Evolutionary conservation across 2,888 invertebrate species (phyloP), one percentile per base, ranked within the genome.

Genomic region (Aspidiotus destructor): DNA sequence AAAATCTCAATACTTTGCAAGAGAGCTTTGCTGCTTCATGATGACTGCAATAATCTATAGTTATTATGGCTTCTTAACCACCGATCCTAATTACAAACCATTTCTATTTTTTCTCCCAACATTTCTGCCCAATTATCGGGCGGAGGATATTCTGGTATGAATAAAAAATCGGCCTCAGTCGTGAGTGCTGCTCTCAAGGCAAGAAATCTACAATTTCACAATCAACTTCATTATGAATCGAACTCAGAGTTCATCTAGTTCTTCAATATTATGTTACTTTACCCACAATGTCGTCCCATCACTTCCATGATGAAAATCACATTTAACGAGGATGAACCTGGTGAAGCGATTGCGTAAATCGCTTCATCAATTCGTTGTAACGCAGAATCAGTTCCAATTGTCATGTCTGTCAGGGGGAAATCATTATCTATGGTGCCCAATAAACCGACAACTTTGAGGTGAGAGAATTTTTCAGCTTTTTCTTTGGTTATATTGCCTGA

Each of bases 321-420:
- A 79, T 98, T 98, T 83, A 99, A 99, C 68, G 96, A 96, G 75
- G 93, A 94, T 0, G 99, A 99, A 0, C 99, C 99, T 8, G 99
- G 99, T 75, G 96, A 92, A 60, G 90, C 89, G 76, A 99, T 99
- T 64, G 97, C 95, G 81, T 99, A 99, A 74, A 96, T 91, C 44
- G 96, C 94, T 79, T 99, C 99, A 76, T 99, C 93, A 75, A 99
- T 99, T 73, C 98, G 85, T 79, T 98, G 98, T 73, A 99, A 80
- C 10, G 98, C 98, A 7, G 95, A 91, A 78, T 99, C 98, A 6
- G 98, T 95, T 72, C 97, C 99, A 75, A 99, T 98, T 60, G 99
- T 99, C 99, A 99, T 99, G 78, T 99, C 99, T 41, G 99, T 99
- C 70, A 99, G 98, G 79, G 96, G 98, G 80, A 99, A 99, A 80